phyloP scores from a whole-genome alignment of 1,140 invertebrate genomes.

The Zaprionus nigranus region DNA sequence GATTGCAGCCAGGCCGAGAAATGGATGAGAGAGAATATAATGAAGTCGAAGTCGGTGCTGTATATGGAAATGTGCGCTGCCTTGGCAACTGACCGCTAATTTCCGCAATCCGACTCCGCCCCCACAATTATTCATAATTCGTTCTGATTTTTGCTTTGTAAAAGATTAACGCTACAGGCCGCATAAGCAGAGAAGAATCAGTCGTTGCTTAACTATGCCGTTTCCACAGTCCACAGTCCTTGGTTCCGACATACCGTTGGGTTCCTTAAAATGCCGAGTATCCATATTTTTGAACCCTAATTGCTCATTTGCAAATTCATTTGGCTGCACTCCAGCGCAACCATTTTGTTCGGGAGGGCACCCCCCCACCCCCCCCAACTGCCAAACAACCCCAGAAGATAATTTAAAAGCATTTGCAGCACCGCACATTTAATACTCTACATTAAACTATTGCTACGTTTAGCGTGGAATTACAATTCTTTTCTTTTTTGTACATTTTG shows the following conservation, averaged over 20 bases:
- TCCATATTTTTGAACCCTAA: slow-evolving; percentile 70
- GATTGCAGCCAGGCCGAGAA: slow-evolving; percentile 51
- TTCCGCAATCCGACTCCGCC: slow-evolving; percentile 18
- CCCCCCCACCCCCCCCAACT: neutral
- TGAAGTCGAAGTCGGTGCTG: neutral
- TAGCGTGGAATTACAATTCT: too few species aligned
- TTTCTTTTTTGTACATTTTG: neutral
- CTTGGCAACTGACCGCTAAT: slow-evolving; percentile 67
- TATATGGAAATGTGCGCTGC: slow-evolving; percentile 33
- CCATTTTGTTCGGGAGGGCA: slow-evolving; percentile 18
- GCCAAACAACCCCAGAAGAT: slow-evolving; percentile 30
- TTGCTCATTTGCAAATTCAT: slow-evolving; percentile 80
- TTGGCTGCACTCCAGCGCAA: slow-evolving; percentile 71
- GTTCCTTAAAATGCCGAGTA: slow-evolving; percentile 53
- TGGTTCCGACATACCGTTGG: slow-evolving; percentile 12
- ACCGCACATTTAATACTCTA: slow-evolving; percentile 1
- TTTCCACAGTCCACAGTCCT: neutral
- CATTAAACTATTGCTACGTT: neutral
- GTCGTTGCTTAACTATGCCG: slow-evolving; percentile 2
- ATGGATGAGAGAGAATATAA: slow-evolving; percentile 6
- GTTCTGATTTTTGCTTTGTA: slow-evolving; percentile 61
- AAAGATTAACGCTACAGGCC: slow-evolving; percentile 68
- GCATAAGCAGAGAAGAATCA: slow-evolving; percentile 3
- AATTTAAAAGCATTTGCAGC: slow-evolving; percentile 38
- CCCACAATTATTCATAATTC: slow-evolving; percentile 73